Conservation (phyloP, 2,888 invertebrate genomes). For the Heliconius hortense region DNA sequence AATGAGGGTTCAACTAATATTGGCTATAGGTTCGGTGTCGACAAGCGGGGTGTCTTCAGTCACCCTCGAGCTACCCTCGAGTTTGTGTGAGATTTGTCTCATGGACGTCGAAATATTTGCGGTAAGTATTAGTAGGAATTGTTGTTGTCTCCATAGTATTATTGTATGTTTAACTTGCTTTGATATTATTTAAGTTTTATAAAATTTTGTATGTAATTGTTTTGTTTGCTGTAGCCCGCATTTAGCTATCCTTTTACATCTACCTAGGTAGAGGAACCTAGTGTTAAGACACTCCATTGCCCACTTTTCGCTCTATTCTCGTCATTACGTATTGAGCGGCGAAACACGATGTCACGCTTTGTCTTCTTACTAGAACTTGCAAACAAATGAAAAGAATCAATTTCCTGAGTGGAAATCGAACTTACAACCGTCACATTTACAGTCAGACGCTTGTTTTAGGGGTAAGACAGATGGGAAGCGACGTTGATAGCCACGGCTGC, state of each 20-base stretch:
- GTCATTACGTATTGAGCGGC: background rate
- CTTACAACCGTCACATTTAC: background rate
- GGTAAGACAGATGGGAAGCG: no score
- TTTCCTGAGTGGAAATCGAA: background rate
- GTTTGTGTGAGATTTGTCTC: conserved; percentile 68
- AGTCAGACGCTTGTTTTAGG: background rate
- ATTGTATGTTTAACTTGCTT: background rate
- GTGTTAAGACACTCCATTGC: background rate
- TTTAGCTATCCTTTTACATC: background rate
- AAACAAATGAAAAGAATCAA: background rate
- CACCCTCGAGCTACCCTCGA: conserved; percentile 61
- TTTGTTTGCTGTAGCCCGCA: background rate
- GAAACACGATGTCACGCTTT: background rate
- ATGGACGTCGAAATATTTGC: conserved; percentile 68
- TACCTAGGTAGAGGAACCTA: background rate
- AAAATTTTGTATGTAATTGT: background rate
- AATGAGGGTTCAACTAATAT: conserved; percentile 30
- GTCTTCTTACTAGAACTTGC: background rate
- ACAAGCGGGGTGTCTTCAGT: conserved; percentile 66
- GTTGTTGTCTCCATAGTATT: conserved; percentile 47
- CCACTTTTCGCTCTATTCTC: background rate
- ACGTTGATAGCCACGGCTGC: no score
- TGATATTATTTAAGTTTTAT: background rate
- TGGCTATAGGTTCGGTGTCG: conserved; percentile 46
- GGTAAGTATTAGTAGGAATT: conserved; percentile 65